These are phyloP conservation scores for Ditylenchus dipsaci DNA, from an alignment of 1,140 invertebrate species.

Conservation along the genomic window DNA sequence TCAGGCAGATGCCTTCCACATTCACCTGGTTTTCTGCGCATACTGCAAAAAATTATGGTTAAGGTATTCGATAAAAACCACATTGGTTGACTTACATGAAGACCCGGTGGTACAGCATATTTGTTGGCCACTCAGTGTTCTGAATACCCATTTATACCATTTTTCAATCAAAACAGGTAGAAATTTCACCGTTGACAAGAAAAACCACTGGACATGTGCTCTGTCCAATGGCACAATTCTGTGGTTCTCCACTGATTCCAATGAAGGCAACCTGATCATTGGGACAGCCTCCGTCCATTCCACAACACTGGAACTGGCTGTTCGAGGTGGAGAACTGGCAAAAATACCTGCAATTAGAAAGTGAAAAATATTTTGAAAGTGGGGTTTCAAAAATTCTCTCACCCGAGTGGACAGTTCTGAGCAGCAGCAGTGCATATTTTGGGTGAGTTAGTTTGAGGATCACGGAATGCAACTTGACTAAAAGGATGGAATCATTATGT, in stretches of 20 bases:
- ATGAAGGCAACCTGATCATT: slow-evolving; percentile 57
- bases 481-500: no score
- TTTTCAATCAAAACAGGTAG: no score
- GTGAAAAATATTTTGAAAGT: background rate
- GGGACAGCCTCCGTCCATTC: slow-evolving; percentile 56
- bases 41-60: slow-evolving; percentile 9
- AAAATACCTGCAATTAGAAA: slow-evolving; percentile 48
- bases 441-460: slow-evolving; percentile 47
- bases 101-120: slow-evolving; percentile 54
- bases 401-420: slow-evolving; percentile 56
- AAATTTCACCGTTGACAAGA: slow-evolving; percentile 48
- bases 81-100: slow-evolving; percentile 31
- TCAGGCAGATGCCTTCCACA: slow-evolving; percentile 53
- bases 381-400: background rate
- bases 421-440: slow-evolving; percentile 56
- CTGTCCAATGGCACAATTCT: slow-evolving; percentile 54
- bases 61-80: no score
- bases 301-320: slow-evolving; percentile 57
- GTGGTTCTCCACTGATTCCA: slow-evolving; percentile 55
- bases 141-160: no score
- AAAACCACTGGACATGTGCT: slow-evolving; percentile 53
- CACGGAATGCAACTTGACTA: slow-evolving; percentile 55
- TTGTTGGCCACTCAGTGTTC: slow-evolving; percentile 48
- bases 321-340: slow-evolving; percentile 53
- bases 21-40: slow-evolving; percentile 54